Base-by-base conservation (phyloP, 2,888 invertebrate species). In the Caenorhabditis afra region DNA sequence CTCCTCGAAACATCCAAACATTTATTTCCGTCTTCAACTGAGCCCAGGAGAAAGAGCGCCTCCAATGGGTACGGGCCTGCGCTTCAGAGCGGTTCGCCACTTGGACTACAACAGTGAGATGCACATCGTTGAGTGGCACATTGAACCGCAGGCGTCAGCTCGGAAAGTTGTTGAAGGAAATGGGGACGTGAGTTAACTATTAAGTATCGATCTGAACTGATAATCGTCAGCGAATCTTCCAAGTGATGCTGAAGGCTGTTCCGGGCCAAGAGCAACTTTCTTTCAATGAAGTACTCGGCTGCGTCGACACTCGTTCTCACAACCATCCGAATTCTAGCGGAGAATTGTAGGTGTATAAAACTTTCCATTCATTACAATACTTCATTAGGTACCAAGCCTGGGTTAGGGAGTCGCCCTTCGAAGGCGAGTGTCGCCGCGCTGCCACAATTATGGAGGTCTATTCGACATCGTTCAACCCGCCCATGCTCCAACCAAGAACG, bases 201-300 rank as follows among this genome's bases (percentile, higher is more conserved):
- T n/a, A n/a, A n/a, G n/a, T 29, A 29, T 7, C 29, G 29, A 7
- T 29, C 29, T 5, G 29, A 29, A 29, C 29, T 29, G 29, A n/a
- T n/a, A n/a, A n/a, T n/a, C n/a, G n/a, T n/a, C 50, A 73, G 71
- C 29, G 29, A 10, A 4, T 64, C 1, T 73, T 73, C 73, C 64
- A 73, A 73, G 35, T 64, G 1, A 11, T 8, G 8, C 14, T 73
- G 10, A 55, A 35, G 8, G 14, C 29, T 7, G 12, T 50, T 20
- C 3, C 3, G 1, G 44, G 41, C 8, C 58, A 64, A 2, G 35
- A 49, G 3, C 73, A 73, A 12, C 47, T 73, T 35, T 57, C 58
- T 0, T 8, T 8, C 2, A 64, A 50, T 14, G 14, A 39, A 0
- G 12, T 20, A 7, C 16, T 73, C 12, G 73, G 73, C 3, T 22